Evolutionary conservation across 2,797 vertebrate species (phyloP).

Genomic region (Lutjanus campechanus): DNA sequence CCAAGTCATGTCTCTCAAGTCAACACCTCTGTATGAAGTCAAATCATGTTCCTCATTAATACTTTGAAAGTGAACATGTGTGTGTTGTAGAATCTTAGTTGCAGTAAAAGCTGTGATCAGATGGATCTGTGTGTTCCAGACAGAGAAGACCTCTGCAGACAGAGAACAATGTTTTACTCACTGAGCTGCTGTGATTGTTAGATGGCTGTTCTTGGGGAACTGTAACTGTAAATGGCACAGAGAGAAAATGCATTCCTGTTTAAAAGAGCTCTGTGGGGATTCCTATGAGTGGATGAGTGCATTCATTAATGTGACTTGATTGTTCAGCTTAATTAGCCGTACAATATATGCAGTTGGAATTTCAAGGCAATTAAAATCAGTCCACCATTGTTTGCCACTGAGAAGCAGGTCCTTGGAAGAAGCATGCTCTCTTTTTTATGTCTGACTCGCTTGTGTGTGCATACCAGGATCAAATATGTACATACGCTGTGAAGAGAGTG

Average conservation of each 20-base stretch:
- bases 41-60: background rate
- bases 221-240: slow-evolving; percentile 9
- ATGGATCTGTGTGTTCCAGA: background rate
- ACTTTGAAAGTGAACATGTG: background rate
- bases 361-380: slow-evolving; percentile 63
- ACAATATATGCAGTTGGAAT: slow-evolving; percentile 63
- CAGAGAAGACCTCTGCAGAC: slow-evolving; percentile 12
- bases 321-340: slow-evolving; percentile 57
- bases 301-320: slow-evolving; percentile 61
- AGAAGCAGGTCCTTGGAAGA: slow-evolving; percentile 21
- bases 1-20: no score
- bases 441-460: background rate
- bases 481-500: background rate
- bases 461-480: slow-evolving; percentile 30
- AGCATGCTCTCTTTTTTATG: background rate
- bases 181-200: background rate
- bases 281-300: slow-evolving; percentile 42
- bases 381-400: slow-evolving; percentile 33
- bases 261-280: slow-evolving; percentile 49
- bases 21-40: background rate
- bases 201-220: background rate
- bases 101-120: background rate
- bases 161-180: slow-evolving; percentile 18
- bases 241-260: slow-evolving; percentile 37
- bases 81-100: background rate